These are phyloP conservation scores for Pachypsylla venusta DNA, from an alignment of 1,140 invertebrate genomes.

Conservation along the genomic window DNA sequence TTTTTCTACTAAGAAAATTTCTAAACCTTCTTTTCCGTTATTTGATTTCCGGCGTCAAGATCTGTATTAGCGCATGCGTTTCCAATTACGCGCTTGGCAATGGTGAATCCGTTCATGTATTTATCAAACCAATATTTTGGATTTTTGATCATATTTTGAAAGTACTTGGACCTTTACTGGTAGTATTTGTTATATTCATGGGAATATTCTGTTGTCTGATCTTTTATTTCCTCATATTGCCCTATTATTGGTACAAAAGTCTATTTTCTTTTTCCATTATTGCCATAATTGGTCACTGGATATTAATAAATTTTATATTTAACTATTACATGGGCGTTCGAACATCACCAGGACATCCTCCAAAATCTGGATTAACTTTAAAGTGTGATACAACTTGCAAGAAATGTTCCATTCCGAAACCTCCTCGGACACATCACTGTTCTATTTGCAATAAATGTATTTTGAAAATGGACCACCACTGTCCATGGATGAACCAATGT, in stretches of 20 bases:
- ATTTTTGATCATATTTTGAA: conserved; percentile 81
- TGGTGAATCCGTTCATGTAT: conserved; percentile 62
- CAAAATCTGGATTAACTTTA: conserved; percentile 51
- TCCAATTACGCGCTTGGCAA: conserved; percentile 62
- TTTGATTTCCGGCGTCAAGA: no score
- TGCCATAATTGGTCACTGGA: conserved; percentile 76
- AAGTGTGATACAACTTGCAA: conserved; percentile 86
- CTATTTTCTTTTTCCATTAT: conserved; percentile 49
- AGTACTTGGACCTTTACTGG: conserved; percentile 43
- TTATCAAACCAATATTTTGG: conserved; percentile 85
- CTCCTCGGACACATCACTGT: conserved; percentile 89
- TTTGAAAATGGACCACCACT: conserved; percentile 97
- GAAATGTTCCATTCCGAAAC: conserved; percentile 86
- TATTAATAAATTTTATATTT: conserved; percentile 78
- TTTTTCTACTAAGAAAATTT: no score
- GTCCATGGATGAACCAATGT: conserved; percentile 96
- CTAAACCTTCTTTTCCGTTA: no score
- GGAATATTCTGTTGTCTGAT: conserved; percentile 66
- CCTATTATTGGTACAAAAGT: conserved; percentile 72
- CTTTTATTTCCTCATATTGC: conserved; percentile 77
- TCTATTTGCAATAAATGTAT: conserved; percentile 87
- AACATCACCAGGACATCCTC: conserved; percentile 66
- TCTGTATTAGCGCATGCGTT: conserved; percentile 27
- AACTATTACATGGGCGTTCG: conserved; percentile 82
- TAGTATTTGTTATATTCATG: conserved; percentile 59